These are phyloP conservation scores for Bovichtus variegatus DNA, from an alignment of 2,797 vertebrate genomes.

Conservation along the genomic window DNA sequence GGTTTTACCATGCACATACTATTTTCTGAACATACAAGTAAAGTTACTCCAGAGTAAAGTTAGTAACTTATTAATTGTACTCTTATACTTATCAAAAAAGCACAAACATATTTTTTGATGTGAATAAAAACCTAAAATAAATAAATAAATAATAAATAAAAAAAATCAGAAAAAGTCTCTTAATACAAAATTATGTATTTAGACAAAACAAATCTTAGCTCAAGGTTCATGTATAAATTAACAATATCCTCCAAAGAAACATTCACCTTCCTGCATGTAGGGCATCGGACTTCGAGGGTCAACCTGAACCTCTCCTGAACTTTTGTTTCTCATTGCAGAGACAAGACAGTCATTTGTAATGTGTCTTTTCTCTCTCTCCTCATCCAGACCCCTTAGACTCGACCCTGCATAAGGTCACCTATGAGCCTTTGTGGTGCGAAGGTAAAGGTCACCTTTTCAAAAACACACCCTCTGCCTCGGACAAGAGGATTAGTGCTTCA, in stretches of 20 bases:
- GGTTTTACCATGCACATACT: background rate
- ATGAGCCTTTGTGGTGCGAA: constrained; percentile 11
- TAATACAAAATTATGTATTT: background rate
- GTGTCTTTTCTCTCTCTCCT: background rate
- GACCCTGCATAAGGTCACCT: constrained; percentile 9
- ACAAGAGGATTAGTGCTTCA: background rate
- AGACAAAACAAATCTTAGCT: no score
- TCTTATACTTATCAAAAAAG: background rate
- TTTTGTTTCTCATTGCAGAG: constrained; percentile 8
- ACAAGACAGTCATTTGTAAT: background rate
- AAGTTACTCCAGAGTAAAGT: background rate
- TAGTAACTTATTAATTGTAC: background rate
- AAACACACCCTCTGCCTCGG: constrained; percentile 17
- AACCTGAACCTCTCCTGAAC: constrained; percentile 1
- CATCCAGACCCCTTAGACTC: background rate
- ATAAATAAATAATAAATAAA: no score
- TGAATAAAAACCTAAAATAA: background rate
- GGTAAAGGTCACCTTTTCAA: constrained; percentile 50
- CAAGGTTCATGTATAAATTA: background rate
- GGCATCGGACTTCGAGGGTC: background rate
- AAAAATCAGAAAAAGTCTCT: no score
- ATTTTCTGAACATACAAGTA: background rate
- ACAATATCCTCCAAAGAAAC: background rate
- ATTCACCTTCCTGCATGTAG: background rate
- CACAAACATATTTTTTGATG: background rate